Conservation (phyloP, 2,888 invertebrate genomes). For the Torymus auratus region DNA sequence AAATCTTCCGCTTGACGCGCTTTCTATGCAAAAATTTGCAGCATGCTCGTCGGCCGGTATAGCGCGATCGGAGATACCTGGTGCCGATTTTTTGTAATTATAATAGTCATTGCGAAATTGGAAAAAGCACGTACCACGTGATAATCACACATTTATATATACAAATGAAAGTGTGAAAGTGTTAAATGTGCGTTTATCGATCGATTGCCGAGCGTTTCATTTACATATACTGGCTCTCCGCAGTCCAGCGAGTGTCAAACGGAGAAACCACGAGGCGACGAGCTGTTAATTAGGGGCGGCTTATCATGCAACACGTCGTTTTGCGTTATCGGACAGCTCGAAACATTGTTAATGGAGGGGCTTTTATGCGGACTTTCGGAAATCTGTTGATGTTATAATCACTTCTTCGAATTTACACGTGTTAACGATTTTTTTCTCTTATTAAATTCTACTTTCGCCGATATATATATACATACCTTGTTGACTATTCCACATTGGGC, state of each 20-base stretch:
- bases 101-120: neutral
- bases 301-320: neutral
- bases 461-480: slow-evolving; percentile 66
- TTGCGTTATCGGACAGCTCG: neutral
- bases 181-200: neutral
- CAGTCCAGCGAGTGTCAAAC: no score
- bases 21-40: slow-evolving; percentile 50
- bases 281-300: neutral
- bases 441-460: no score
- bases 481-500: slow-evolving; percentile 75
- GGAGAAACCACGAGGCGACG: neutral
- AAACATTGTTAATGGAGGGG: neutral
- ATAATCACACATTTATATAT: no score
- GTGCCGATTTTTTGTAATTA: slow-evolving; percentile 33
- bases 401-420: no score
- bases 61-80: neutral
- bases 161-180: no score
- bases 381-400: no score
- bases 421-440: no score
- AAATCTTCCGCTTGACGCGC: slow-evolving; percentile 22
- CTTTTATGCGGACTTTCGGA: neutral
- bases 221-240: neutral
- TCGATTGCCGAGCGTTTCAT: neutral
- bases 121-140: no score
- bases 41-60: neutral